Evolutionary conservation across 2,113 vertebrate species (phyloP).

Genomic region (Halcyon senegalensis): DNA sequence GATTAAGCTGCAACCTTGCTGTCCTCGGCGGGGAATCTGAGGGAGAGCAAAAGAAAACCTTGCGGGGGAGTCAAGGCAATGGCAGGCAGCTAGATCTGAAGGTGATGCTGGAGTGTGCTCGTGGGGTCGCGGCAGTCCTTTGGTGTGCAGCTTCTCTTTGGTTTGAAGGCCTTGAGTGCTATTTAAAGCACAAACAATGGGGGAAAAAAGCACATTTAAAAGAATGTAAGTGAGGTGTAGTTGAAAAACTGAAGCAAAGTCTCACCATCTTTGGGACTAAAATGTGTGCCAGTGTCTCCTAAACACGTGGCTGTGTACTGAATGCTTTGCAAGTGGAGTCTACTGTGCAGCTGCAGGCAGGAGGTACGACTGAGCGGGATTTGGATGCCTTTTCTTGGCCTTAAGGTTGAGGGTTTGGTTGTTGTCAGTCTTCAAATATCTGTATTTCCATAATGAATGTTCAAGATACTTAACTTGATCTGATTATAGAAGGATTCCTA

Average conservation of each 20-base stretch:
- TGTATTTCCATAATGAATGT: not conserved
- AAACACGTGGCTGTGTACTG: not conserved
- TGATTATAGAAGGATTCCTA: not conserved
- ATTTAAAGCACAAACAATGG: not conserved
- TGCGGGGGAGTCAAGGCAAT: not conserved
- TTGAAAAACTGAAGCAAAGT: not conserved
- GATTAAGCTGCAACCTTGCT: not conserved
- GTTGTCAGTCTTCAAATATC: not conserved
- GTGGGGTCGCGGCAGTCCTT: rapidly evolving
- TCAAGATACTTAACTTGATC: not conserved
- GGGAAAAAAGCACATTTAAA: not conserved
- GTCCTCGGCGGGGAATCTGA: not conserved
- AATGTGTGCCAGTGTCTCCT: not conserved
- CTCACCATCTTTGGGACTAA: not conserved
- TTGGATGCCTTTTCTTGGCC: not conserved
- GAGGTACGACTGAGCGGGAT: not conserved
- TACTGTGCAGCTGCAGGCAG: not conserved
- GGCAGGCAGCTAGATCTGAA: not conserved
- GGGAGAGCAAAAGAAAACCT: not conserved
- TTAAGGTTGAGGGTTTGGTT: not conserved
- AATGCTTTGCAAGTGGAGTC: not conserved
- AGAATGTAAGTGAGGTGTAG: not conserved
- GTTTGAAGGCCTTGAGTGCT: not conserved
- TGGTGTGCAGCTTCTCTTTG: not conserved
- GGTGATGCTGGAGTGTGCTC: not conserved